Percentiles rank a stretch among this genome's conserved stretches.
Conservation (phyloP, 30 jellyfish, hydroid and myxozoan genomes). For the Aurelia sp. region DNA sequence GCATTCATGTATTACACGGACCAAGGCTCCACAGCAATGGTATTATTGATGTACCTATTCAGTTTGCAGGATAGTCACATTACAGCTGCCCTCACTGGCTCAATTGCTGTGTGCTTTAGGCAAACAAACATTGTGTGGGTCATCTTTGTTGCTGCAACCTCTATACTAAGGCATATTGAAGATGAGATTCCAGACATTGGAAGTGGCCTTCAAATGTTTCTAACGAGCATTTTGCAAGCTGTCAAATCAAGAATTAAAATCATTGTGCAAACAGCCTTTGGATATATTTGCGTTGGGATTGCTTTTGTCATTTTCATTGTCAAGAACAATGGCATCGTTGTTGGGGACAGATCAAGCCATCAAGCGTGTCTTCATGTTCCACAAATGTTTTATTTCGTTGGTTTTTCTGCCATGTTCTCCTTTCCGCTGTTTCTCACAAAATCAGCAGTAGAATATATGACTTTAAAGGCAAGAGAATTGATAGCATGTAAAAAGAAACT, state of each 20-base stretch:
- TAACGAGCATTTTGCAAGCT: slow-evolving; percentile 1
- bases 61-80: slow-evolving; percentile 61
- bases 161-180: slow-evolving; percentile 40
- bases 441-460: neutral
- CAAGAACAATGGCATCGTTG: slow-evolving; percentile 90
- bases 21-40: slow-evolving; percentile 92
- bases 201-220: neutral
- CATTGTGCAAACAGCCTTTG: slow-evolving; percentile 28
- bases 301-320: slow-evolving; percentile 75
- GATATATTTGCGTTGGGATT: slow-evolving; percentile 58
- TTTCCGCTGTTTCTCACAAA: slow-evolving; percentile 55
- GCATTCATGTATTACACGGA: slow-evolving; percentile 93
- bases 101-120: slow-evolving; percentile 83
- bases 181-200: slow-evolving; percentile 17
- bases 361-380: slow-evolving; percentile 86
- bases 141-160: slow-evolving; percentile 67
- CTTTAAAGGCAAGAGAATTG: neutral
- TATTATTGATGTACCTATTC: slow-evolving; percentile 58
- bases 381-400: slow-evolving; percentile 80
- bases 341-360: slow-evolving; percentile 96
- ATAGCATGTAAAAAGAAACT: neutral
- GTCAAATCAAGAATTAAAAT: slow-evolving; percentile 15
- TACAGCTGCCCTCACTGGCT: slow-evolving; percentile 77
- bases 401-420: slow-evolving; percentile 63
- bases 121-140: slow-evolving; percentile 98